Evolutionary conservation across 2,797 vertebrate genomes (phyloP).

Genomic region (Rachycentron canadum): DNA sequence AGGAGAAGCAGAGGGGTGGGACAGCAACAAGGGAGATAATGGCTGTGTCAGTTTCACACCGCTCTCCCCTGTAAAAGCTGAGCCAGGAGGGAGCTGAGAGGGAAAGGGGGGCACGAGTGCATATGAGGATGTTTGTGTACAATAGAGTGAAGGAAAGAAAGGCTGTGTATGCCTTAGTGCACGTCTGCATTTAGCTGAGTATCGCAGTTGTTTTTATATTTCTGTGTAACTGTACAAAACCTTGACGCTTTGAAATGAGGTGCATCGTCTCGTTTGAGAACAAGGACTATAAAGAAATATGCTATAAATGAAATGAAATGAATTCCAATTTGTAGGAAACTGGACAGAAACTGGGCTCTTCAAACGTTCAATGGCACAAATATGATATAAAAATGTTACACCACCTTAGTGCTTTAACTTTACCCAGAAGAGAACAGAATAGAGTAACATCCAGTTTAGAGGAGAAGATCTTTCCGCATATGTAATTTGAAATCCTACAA

Average conservation of each 20-base stretch:
- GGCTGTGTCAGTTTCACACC: conserved; percentile 72
- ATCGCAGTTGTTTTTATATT: no score
- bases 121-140: not conserved
- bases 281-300: no score
- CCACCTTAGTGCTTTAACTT: not conserved
- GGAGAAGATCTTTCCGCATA: no score
- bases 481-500: no score
- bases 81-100: conserved; percentile 67
- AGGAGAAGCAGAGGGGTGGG: conserved; percentile 5
- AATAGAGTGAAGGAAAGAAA: not conserved
- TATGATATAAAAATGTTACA: not conserved
- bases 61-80: conserved; percentile 79
- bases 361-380: not conserved
- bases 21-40: conserved; percentile 58
- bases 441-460: no score
- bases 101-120: conserved; percentile 36
- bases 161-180: not conserved
- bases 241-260: no score
- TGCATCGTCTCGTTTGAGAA: not conserved
- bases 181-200: no score
- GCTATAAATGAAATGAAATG: no score
- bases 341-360: not conserved
- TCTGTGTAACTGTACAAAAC: not conserved
- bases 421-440: no score
- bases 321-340: not conserved